Evolutionary conservation across 2,797 vertebrate species (phyloP).

Genomic region (Arnoldichthys spilopterus): DNA sequence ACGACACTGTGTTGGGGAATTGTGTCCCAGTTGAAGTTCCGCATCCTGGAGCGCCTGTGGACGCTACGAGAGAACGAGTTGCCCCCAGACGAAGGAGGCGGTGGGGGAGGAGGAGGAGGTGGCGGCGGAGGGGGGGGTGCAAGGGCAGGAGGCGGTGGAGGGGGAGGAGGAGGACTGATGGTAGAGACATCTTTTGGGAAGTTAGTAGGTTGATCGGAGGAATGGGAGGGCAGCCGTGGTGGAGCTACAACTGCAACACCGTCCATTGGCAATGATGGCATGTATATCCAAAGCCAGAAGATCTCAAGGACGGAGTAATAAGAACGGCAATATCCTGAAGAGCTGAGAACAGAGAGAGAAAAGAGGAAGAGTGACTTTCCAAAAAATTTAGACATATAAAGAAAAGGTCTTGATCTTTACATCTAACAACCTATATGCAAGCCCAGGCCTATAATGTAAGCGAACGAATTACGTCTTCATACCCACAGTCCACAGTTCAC

Average conservation of each 20-base stretch:
- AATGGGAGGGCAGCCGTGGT: slow-evolving; percentile 22
- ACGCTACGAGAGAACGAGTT: slow-evolving; percentile 54
- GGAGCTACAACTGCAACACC: slow-evolving; percentile 51
- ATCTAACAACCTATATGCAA: neutral
- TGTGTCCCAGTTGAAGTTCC: slow-evolving; percentile 84
- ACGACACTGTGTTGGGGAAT: slow-evolving; percentile 79
- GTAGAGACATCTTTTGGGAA: slow-evolving; percentile 39
- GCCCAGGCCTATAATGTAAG: neutral
- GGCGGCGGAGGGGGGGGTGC: slow-evolving; percentile 42
- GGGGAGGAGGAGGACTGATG: slow-evolving; percentile 48
- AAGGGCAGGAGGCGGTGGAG: slow-evolving; percentile 28
- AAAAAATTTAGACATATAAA: too few relatives aligned
- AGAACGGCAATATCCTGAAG: neutral
- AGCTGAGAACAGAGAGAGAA: neutral
- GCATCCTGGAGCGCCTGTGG: slow-evolving; percentile 76
- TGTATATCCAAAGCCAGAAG: neutral
- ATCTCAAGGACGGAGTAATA: neutral
- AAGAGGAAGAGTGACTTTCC: neutral
- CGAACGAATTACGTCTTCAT: neutral
- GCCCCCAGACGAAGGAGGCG: slow-evolving; percentile 1
- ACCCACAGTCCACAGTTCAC: neutral
- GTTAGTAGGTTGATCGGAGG: slow-evolving; percentile 45
- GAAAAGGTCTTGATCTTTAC: neutral
- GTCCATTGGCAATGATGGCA: slow-evolving; percentile 65
- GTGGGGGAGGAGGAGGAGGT: slow-evolving; percentile 38